Percentiles rank a stretch among this genome's conserved stretches.
These are phyloP conservation scores for Melipona beecheii DNA, from an alignment of 2,888 invertebrate species.

Conservation along the genomic window DNA sequence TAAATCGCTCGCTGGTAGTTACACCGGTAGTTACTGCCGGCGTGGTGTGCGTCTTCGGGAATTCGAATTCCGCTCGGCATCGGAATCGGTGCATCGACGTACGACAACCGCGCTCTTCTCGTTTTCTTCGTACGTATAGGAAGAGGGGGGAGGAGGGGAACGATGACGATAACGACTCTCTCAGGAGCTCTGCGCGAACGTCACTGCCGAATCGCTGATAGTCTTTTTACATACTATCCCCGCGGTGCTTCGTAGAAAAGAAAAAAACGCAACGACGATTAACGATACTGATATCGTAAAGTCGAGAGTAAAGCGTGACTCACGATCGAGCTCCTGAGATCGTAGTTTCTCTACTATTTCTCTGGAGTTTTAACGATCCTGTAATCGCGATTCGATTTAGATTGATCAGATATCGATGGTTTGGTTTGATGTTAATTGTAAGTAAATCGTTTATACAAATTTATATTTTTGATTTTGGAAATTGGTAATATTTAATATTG, in stretches of 20 bases:
- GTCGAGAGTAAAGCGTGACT: conserved; percentile 35
- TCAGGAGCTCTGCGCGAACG: conserved; percentile 64
- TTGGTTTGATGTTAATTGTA: not conserved
- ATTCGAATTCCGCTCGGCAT: conserved; percentile 46
- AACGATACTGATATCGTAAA: conserved; percentile 51
- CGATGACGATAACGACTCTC: conserved; percentile 71
- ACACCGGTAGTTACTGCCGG: conserved; percentile 39
- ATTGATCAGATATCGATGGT: not conserved
- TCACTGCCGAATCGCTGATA: conserved; percentile 54
- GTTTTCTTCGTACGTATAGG: conserved; percentile 29
- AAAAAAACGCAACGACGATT: conserved; percentile 18
- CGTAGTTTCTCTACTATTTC: not conserved
- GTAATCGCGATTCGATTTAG: not conserved
- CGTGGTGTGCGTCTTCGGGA: conserved; percentile 53
- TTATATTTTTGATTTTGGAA: no score
- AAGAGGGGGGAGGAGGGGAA: conserved; percentile 57
- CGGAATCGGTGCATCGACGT: conserved; percentile 44
- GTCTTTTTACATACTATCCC: conserved; percentile 64
- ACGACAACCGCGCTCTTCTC: conserved; percentile 44
- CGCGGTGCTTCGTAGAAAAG: conserved; percentile 25
- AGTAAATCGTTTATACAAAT: not conserved
- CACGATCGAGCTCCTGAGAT: conserved; percentile 19
- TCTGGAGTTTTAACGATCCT: not conserved
- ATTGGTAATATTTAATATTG: no score
- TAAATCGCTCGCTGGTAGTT: conserved; percentile 62